Base-by-base conservation (phyloP, 92 coral and sea anemone species). In the Muricea muricata region DNA sequence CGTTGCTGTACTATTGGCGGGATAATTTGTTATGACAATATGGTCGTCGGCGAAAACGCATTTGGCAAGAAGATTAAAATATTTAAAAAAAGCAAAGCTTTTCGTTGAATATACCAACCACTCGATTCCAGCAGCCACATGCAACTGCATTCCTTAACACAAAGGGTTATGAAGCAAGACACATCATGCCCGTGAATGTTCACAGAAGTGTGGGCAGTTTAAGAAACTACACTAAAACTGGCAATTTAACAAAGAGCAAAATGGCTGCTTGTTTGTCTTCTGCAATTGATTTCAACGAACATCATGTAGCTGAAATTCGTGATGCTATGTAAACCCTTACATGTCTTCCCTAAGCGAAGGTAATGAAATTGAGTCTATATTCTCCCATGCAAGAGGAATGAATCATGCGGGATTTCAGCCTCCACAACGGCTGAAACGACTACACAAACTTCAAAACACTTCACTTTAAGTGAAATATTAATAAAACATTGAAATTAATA, bases 101-200 rank as follows among this genome's bases (percentile, higher is more conserved):
- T 56, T 70, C 17, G 15, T 31, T 4, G 34, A 17, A 24, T 78
- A 85, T 46, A 85, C 89, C 65, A 85, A 77, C 70, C 77, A 79
- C 45, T 78, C 89, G 40, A 86, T 86, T 57, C 5, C 78, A 21
- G 86, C 67, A 39, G 9, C 42, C 42, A 37, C 5, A n/a, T n/a
- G n/a, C n/a, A 37, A 37, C 9, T 37, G 9, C 42, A 37, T 4
- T 37, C 42, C 42, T 37, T 9, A 6, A 37, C 73, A 18, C n/a
- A 30, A 47, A 31, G 3, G 68, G 81, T 5, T 46, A 25, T 47
- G 75, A 79, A 31, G 84, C 84, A 21, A 40, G 84, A 18, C 77
- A 81, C 60, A 42, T 81, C 20, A 81, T 81, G 85, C 25, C 85
- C 18, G 78, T 81, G 48, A 66, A 41, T 7, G 78, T 60, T 9